phyloP scores from a whole-genome alignment of 2,113 vertebrate genomes.

The Leptobrachium leishanense region DNA sequence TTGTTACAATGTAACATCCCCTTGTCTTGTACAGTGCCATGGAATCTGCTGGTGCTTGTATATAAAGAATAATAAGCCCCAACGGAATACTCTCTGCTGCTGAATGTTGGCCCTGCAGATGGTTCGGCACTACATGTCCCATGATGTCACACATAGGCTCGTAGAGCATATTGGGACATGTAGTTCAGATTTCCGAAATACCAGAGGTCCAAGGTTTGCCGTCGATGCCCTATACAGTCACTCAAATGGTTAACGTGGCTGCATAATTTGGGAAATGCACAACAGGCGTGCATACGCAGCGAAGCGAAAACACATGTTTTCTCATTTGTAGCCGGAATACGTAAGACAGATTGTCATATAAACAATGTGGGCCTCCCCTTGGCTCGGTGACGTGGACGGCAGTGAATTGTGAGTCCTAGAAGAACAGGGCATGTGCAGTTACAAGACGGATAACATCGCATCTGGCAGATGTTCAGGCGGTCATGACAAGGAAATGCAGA shows the following conservation, averaged over 20 bases:
- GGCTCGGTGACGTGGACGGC: slow-evolving; percentile 15
- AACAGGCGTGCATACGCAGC: background rate
- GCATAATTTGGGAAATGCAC: slow-evolving; percentile 21
- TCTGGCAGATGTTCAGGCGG: slow-evolving; percentile 39
- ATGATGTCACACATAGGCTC: no score
- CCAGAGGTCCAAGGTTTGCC: no score
- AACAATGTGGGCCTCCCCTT: slow-evolving; percentile 17
- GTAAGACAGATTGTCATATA: slow-evolving; percentile 23
- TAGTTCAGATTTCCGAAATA: no score
- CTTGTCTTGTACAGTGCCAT: no score
- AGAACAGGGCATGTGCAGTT: background rate
- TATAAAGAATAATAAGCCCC: no score
- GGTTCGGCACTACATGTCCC: no score
- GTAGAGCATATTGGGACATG: no score
- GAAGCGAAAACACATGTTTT: slow-evolving; percentile 33
- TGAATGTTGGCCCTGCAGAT: no score
- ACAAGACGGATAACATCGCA: slow-evolving; percentile 1
- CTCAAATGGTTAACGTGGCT: background rate
- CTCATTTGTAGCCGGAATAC: slow-evolving; percentile 25
- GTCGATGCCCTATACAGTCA: no score
- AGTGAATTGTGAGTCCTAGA: background rate
- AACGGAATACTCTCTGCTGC: no score
- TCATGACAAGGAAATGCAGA: slow-evolving; percentile 27
- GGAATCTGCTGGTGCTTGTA: no score
- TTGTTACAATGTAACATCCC: no score